Evolutionary conservation across 2,113 vertebrate genomes (phyloP).

Genomic region (Varanus salvator): DNA sequence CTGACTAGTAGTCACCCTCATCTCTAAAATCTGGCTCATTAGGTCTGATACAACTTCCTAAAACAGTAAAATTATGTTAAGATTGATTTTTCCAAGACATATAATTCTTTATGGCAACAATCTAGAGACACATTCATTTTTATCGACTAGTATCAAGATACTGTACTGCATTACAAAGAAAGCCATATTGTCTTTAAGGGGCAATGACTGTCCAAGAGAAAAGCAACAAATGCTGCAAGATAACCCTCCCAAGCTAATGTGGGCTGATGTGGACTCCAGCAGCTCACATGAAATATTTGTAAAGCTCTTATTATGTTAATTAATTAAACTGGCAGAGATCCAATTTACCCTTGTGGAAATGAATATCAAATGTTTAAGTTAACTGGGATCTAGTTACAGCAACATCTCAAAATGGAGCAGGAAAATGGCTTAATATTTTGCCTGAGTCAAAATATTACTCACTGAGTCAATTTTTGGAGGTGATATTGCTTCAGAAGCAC

Average conservation of each 20-base stretch:
- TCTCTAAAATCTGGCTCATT: constrained; percentile 90
- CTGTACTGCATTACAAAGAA: background rate
- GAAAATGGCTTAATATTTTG: background rate
- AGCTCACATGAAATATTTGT: no score
- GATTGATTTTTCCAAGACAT: background rate
- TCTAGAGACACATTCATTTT: background rate
- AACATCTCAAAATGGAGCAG: background rate
- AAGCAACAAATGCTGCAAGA: background rate
- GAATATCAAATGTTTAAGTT: background rate
- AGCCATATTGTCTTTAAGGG: background rate
- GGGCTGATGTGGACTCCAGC: no score
- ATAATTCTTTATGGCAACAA: background rate
- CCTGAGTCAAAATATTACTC: background rate
- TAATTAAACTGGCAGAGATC: no score
- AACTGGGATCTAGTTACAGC: no score
- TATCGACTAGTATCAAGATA: background rate
- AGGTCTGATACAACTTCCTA: constrained; percentile 89
- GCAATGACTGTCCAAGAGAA: background rate
- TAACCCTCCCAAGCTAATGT: background rate
- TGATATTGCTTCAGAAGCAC: background rate
- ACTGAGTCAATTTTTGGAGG: background rate
- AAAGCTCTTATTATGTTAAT: no score
- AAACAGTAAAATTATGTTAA: constrained; percentile 37
- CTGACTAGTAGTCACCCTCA: constrained; percentile 82
- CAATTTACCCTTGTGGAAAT: background rate